phyloP scores from a whole-genome alignment of 1,140 invertebrate species.

The Cyclina sinensis region DNA sequence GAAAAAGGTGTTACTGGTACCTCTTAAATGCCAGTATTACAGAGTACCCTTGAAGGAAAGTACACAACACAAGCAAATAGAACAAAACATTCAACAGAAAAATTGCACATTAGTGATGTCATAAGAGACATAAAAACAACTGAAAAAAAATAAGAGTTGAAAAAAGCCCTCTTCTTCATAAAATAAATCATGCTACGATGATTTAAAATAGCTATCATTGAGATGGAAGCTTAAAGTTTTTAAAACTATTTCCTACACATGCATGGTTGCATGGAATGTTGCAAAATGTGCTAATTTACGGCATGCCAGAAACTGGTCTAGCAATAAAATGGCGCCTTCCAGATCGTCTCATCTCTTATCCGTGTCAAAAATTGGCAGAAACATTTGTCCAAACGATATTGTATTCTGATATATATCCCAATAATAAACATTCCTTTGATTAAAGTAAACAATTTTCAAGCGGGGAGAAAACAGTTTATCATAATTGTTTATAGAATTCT shows the following conservation, averaged over 20 bases:
- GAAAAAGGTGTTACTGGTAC: too few relatives aligned
- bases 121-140: too few relatives aligned
- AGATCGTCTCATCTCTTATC: constrained; percentile 49
- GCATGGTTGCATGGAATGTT: constrained; percentile 23
- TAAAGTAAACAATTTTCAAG: constrained; percentile 40
- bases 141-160: too few relatives aligned
- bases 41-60: too few relatives aligned
- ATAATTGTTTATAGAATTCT: constrained; percentile 36
- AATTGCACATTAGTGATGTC: too few relatives aligned
- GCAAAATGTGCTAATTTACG: constrained; percentile 48
- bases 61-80: too few relatives aligned
- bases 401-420: constrained; percentile 36
- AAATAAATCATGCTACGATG: too few relatives aligned
- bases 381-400: constrained; percentile 52
- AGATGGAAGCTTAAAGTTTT: background rate
- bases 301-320: constrained; percentile 31
- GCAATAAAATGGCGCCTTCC: constrained; percentile 57
- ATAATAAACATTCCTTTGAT: constrained; percentile 51
- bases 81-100: background rate
- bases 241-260: constrained; percentile 1
- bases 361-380: constrained; percentile 38
- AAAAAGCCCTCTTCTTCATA: too few relatives aligned
- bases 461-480: background rate
- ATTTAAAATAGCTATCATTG: background rate
- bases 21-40: too few relatives aligned